Percentiles rank a stretch among this genome's conserved stretches.
phyloP scores from a whole-genome alignment of 2,888 invertebrate species.

The Apantesis nais region DNA sequence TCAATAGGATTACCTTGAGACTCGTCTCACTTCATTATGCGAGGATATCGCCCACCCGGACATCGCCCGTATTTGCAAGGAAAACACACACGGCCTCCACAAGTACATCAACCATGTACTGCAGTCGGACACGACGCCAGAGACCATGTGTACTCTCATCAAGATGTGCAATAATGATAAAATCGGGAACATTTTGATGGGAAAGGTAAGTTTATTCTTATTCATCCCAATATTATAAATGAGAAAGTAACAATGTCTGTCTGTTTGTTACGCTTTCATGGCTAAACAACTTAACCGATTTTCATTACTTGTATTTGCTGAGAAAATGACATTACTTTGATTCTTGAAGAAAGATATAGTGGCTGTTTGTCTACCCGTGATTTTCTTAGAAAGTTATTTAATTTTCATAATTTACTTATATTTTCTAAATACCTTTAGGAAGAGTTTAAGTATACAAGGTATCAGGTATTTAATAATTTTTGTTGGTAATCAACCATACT shows the following conservation, averaged over 20 bases:
- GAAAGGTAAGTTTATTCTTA: conserved; percentile 64
- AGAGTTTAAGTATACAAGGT: too few relatives aligned
- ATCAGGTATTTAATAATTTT: too few relatives aligned
- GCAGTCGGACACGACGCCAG: conserved; percentile 93
- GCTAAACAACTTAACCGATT: too few relatives aligned
- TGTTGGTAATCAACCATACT: neutral
- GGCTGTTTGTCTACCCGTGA: too few relatives aligned
- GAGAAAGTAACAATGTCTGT: too few relatives aligned
- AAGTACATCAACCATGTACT: conserved; percentile 93
- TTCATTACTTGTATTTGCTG: too few relatives aligned
- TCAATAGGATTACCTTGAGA: conserved; percentile 89
- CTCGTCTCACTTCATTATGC: conserved; percentile 93
- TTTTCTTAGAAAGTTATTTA: too few relatives aligned
- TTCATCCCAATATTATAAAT: neutral
- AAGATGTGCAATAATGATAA: conserved; percentile 93
- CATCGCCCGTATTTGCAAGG: conserved; percentile 89
- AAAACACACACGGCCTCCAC: conserved; percentile 84
- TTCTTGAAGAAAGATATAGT: too few relatives aligned
- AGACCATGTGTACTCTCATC: conserved; percentile 93
- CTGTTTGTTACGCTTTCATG: too few relatives aligned
- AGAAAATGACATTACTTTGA: too few relatives aligned
- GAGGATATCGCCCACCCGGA: conserved; percentile 88
- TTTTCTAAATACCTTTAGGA: too few relatives aligned
- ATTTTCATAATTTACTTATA: too few relatives aligned
- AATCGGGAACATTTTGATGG: conserved; percentile 87